Evolutionary conservation across 2,113 vertebrate genomes (phyloP).

Genomic region (Capreolus pygargus): DNA sequence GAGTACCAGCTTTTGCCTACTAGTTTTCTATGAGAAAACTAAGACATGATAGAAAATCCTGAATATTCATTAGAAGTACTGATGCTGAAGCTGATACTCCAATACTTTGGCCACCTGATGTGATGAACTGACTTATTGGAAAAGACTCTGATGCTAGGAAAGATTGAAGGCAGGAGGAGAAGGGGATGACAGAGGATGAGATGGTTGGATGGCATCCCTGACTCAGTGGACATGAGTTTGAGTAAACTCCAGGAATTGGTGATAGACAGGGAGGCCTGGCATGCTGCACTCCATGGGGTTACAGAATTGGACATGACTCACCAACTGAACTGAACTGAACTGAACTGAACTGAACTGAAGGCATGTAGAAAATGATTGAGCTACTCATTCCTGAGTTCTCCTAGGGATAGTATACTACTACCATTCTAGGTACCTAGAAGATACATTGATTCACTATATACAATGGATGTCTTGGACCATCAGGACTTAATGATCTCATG

Average conservation of each 20-base stretch:
- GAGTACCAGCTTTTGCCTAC: not conserved
- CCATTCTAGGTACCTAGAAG: not conserved
- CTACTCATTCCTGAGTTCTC: not conserved
- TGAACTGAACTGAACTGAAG: not conserved
- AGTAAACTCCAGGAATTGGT: not conserved
- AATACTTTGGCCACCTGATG: not conserved
- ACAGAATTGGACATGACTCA: not conserved
- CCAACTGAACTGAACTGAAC: not conserved
- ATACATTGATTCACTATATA: not conserved
- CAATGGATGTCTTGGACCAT: not conserved
- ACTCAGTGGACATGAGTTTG: not conserved
- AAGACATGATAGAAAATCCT: not conserved
- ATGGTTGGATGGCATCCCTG: not conserved
- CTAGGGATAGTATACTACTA: not conserved
- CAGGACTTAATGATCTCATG: not conserved
- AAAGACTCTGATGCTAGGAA: not conserved
- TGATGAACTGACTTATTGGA: not conserved
- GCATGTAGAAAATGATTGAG: not conserved
- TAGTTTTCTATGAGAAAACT: not conserved
- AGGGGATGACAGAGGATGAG: not conserved
- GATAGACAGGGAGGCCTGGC: not conserved
- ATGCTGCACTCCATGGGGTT: fast-evolving
- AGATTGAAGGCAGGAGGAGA: not conserved
- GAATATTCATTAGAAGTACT: not conserved
- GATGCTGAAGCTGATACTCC: not conserved